Evolutionary conservation across 2,797 vertebrate species (phyloP).

Genomic region (Micromesistius poutassou): DNA sequence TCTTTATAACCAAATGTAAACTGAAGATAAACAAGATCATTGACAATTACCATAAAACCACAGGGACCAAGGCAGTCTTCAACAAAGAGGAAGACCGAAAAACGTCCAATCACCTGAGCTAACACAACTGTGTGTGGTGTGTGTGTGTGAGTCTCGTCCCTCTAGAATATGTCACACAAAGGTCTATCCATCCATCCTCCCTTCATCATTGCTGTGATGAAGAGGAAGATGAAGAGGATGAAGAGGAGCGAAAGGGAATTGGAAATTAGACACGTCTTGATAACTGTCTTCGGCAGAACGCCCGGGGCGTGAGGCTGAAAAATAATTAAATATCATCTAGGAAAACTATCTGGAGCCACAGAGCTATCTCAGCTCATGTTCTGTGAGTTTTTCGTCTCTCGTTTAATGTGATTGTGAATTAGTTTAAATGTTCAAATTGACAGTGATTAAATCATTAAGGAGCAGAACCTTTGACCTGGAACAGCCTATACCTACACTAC

Average conservation of each 20-base stretch:
- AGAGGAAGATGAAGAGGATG: constrained; percentile 2
- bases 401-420: not conserved
- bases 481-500: no score
- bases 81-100: no score
- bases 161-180: constrained; percentile 34
- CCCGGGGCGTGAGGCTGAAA: not conserved
- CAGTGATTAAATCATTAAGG: no score
- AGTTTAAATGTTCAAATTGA: not conserved
- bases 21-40: no score
- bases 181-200: no score
- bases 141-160: not conserved
- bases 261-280: constrained; percentile 15
- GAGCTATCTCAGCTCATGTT: not conserved
- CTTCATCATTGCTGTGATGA: no score
- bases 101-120: no score
- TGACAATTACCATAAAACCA: no score
- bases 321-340: not conserved
- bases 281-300: constrained; percentile 21
- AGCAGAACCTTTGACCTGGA: no score
- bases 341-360: not conserved
- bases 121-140: not conserved
- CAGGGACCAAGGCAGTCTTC: no score
- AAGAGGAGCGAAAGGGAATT: not conserved
- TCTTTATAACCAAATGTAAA: no score
- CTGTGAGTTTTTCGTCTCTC: not conserved